These are phyloP conservation scores for Pharmacophagus antenor DNA, from an alignment of 2,888 invertebrate genomes.

Conservation along the genomic window DNA sequence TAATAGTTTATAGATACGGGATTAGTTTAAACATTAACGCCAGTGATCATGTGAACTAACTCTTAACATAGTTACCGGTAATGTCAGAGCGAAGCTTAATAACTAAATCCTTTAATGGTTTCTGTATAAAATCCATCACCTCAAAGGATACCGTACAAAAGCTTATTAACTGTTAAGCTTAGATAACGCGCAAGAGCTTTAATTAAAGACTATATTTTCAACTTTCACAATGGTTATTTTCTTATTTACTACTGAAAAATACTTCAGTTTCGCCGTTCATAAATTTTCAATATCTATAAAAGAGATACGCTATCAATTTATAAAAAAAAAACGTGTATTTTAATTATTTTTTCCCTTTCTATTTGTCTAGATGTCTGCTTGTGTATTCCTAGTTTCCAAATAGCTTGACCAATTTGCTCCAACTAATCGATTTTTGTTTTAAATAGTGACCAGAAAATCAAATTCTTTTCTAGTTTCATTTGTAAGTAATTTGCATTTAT, in stretches of 20 bases:
- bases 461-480: no score
- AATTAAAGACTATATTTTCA: neutral
- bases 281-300: neutral
- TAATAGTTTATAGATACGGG: neutral
- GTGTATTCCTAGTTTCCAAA: no score
- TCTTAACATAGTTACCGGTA: neutral
- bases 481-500: no score
- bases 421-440: no score
- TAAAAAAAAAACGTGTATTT: no score
- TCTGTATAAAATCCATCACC: neutral
- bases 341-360: no score
- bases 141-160: conserved; percentile 5
- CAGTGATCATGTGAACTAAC: neutral
- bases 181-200: neutral
- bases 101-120: conserved; percentile 7
- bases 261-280: no score
- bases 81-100: neutral
- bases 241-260: neutral
- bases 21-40: neutral
- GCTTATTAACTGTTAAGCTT: neutral
- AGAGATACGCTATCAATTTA: neutral
- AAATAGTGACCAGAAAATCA: no score
- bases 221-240: neutral
- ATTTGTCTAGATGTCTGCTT: no score
- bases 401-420: no score